These are phyloP conservation scores for Polypedilum vanderplanki DNA, from an alignment of 1,140 invertebrate genomes.

Conservation along the genomic window DNA sequence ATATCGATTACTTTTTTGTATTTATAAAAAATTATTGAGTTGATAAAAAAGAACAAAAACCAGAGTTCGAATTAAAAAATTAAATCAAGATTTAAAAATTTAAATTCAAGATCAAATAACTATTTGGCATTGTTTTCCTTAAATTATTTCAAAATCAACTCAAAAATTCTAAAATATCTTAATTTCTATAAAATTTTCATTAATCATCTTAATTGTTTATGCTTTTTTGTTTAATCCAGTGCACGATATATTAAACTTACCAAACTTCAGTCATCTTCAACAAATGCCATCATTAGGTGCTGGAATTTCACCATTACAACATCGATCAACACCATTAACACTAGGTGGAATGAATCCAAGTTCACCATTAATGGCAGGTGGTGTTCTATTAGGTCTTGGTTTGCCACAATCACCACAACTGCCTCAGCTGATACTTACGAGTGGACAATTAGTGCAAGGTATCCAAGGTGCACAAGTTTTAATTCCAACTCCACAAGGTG, in stretches of 20 bases:
- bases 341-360: background rate
- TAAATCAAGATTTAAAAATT: background rate
- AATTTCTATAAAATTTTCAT: slow-evolving; percentile 25
- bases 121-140: no score
- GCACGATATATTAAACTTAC: slow-evolving; percentile 67
- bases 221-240: no score
- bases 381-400: background rate
- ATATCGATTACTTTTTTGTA: slow-evolving; percentile 35
- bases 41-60: no score
- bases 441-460: slow-evolving; percentile 82
- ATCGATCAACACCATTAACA: background rate
- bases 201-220: slow-evolving; percentile 35
- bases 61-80: no score
- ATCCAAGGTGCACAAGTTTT: slow-evolving; percentile 88
- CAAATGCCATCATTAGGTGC: slow-evolving; percentile 43
- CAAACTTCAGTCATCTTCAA: slow-evolving; percentile 50
- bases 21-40: no score
- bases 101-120: background rate
- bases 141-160: background rate
- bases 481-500: slow-evolving; percentile 90
- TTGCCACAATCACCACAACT: slow-evolving; percentile 62
- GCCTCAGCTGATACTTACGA: slow-evolving; percentile 84
- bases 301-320: background rate
- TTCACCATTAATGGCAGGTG: slow-evolving; percentile 5
- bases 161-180: slow-evolving; percentile 40